phyloP scores from a whole-genome alignment of 2,113 vertebrate species.

The Macquaria australasica region DNA sequence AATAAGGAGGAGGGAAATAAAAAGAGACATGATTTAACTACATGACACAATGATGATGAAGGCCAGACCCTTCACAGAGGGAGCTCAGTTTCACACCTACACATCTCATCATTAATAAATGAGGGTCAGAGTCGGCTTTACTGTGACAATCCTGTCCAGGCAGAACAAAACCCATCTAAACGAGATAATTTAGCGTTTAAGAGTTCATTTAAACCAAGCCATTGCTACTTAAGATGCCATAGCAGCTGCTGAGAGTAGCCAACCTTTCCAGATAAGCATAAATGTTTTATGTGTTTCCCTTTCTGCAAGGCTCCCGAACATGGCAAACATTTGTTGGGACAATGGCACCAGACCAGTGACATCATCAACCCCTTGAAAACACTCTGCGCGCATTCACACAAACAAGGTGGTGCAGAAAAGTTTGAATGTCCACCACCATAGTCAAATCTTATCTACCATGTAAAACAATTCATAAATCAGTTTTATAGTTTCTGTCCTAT shows the following conservation, averaged over 20 bases:
- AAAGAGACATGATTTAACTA: neutral
- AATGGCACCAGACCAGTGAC: conserved; percentile 3
- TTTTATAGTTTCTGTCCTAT: neutral
- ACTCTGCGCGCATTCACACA: neutral
- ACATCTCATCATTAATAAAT: neutral
- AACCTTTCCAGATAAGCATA: neutral
- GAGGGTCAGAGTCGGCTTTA: neutral
- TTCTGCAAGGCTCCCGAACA: neutral
- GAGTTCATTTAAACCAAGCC: neutral
- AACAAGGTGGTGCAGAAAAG: conserved; percentile 27
- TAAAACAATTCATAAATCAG: conserved; percentile 33
- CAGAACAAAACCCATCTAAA: neutral
- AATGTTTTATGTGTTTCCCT: neutral
- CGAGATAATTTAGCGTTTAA: neutral
- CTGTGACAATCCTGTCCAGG: neutral
- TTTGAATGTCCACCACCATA: conserved; percentile 26
- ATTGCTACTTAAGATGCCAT: neutral
- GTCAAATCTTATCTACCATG: conserved; percentile 15
- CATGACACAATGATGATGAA: neutral
- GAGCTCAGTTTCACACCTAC: neutral
- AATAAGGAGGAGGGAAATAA: neutral
- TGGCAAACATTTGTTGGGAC: neutral
- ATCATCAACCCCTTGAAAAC: neutral
- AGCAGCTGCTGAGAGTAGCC: neutral
- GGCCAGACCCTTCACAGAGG: neutral